phyloP scores from a whole-genome alignment of 2,113 vertebrate genomes.

The Mystacornis crossleyi region DNA sequence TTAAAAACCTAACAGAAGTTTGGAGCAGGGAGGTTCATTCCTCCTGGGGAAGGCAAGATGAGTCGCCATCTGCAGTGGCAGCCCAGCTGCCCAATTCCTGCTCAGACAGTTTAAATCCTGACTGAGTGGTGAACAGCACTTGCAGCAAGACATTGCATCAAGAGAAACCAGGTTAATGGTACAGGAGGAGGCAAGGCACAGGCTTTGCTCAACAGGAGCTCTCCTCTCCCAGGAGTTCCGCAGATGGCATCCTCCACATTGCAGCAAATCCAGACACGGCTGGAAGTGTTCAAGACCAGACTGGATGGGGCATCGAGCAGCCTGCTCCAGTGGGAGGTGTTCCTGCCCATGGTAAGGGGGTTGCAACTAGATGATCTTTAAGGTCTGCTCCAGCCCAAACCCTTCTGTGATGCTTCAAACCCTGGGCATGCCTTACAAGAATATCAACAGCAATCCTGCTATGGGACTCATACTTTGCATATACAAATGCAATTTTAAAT shows the following conservation, averaged over 20 bases:
- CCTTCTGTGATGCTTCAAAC: not conserved
- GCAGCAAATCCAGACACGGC: fast-evolving
- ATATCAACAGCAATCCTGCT: not conserved
- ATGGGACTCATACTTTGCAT: not conserved
- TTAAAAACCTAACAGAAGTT: not conserved
- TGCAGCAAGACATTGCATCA: not conserved
- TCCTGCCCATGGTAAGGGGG: not conserved
- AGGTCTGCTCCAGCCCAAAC: not conserved
- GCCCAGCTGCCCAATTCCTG: not conserved
- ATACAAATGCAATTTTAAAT: not conserved
- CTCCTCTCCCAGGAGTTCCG: not conserved
- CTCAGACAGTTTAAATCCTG: conserved; percentile 3
- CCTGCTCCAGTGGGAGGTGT: not conserved
- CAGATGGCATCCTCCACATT: not conserved
- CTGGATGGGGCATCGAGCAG: not conserved
- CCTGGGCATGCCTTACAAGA: not conserved
- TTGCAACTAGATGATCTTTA: not conserved
- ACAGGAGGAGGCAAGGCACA: not conserved
- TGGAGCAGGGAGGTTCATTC: not conserved
- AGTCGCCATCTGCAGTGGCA: not conserved
- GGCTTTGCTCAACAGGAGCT: not conserved
- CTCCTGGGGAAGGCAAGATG: not conserved
- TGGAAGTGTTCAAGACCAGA: not conserved
- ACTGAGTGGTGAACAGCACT: not conserved
- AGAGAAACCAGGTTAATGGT: not conserved